Evolutionary conservation across 1,140 invertebrate genomes (phyloP).

Genomic region (Eurosta solidaginis): DNA sequence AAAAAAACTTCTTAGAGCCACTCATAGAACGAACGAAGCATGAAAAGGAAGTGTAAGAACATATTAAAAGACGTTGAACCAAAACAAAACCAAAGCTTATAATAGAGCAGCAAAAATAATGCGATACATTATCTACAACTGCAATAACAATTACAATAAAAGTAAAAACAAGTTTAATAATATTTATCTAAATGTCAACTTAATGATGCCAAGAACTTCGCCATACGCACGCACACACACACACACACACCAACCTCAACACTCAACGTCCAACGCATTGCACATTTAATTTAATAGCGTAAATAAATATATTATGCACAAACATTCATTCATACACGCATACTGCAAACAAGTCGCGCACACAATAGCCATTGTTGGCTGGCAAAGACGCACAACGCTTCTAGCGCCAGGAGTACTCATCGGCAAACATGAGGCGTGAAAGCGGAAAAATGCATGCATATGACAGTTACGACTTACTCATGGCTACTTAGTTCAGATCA

Average conservation of each 20-base stretch:
- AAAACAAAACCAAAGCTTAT: neutral
- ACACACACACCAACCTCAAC: too few relatives aligned
- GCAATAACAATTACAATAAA: neutral
- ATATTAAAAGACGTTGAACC: neutral
- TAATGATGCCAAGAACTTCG: neutral
- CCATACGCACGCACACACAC: neutral
- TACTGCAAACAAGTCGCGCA: neutral
- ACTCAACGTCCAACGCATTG: neutral
- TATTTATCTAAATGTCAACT: slow-evolving; percentile 27
- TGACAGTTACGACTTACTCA: neutral
- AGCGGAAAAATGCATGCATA: neutral
- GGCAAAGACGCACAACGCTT: too few relatives aligned
- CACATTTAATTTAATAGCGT: neutral
- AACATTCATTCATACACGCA: neutral
- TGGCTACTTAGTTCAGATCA: neutral
- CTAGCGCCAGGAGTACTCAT: too few relatives aligned
- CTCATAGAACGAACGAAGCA: too few relatives aligned
- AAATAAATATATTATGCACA: slow-evolving; percentile 16
- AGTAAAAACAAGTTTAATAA: slow-evolving; percentile 24
- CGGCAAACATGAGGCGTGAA: neutral
- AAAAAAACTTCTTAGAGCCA: too few relatives aligned
- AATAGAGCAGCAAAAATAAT: neutral
- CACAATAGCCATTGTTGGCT: neutral
- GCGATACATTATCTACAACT: neutral
- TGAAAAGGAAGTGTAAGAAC: too few relatives aligned